These are phyloP conservation scores for Cygnus buccinator DNA, from an alignment of 2,113 vertebrate species.

Conservation along the genomic window DNA sequence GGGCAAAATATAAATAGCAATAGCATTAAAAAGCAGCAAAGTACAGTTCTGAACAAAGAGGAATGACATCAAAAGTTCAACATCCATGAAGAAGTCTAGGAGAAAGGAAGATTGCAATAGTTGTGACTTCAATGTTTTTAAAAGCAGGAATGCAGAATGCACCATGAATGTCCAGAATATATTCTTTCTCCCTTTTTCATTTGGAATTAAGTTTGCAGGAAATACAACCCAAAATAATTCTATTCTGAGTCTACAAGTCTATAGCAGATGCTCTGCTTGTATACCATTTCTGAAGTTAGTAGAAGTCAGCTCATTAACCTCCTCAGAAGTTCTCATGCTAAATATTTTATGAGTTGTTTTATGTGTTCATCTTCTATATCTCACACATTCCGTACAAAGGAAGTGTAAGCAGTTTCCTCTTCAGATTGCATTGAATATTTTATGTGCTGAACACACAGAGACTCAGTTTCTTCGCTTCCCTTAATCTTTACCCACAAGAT, in stretches of 20 bases:
- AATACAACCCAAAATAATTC: not conserved
- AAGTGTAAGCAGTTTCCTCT: not conserved
- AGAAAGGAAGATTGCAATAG: not conserved
- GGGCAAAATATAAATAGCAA: not conserved
- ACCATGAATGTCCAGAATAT: not conserved
- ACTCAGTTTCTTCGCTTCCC: not conserved
- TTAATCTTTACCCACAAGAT: not conserved
- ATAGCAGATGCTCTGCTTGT: not conserved
- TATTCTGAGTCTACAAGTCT: not conserved
- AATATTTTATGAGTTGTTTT: slow-evolving; percentile 22
- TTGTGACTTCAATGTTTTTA: not conserved
- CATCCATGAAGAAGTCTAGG: not conserved
- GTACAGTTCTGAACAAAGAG: not conserved
- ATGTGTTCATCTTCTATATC: not conserved
- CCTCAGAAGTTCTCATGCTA: not conserved
- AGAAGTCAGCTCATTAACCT: not conserved
- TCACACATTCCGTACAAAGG: not conserved
- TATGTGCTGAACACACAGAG: not conserved
- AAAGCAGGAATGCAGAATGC: not conserved
- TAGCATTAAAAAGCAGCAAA: not conserved
- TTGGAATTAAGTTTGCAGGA: not conserved
- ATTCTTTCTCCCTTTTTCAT: not conserved
- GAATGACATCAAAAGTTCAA: not conserved
- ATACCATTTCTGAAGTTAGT: not conserved
- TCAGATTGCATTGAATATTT: slow-evolving; percentile 20